These are phyloP conservation scores for Dioctria rufipes DNA, from an alignment of 2,888 invertebrate species.

Conservation along the genomic window DNA sequence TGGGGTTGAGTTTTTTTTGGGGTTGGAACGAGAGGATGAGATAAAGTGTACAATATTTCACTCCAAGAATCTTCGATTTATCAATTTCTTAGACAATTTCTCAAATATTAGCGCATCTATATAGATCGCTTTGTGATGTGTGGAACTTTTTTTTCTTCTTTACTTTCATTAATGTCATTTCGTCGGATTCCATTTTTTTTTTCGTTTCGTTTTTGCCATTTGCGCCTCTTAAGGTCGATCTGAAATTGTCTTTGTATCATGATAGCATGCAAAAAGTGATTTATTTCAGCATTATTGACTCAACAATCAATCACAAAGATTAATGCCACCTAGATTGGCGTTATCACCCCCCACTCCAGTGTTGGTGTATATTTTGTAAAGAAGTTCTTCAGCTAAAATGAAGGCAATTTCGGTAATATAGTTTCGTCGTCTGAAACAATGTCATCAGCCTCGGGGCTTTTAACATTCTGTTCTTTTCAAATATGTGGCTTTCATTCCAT, in stretches of 20 bases:
- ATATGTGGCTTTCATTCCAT: constrained; percentile 36
- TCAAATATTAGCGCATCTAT: constrained; percentile 36
- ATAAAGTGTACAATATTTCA: too few relatives aligned
- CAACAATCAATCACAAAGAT: constrained; percentile 56
- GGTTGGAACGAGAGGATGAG: too few relatives aligned
- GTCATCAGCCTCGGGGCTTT: neutral
- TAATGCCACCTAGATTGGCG: constrained; percentile 52
- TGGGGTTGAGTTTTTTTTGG: too few relatives aligned
- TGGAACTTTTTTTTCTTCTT: neutral
- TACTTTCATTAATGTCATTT: constrained; percentile 27
- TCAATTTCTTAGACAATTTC: constrained; percentile 13
- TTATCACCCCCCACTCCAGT: constrained; percentile 23
- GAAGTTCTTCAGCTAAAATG: constrained; percentile 44
- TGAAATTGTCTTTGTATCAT: constrained; percentile 36
- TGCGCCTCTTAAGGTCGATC: constrained; percentile 34
- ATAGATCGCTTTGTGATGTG: constrained; percentile 16
- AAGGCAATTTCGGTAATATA: constrained; percentile 48
- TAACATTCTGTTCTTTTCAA: constrained; percentile 13
- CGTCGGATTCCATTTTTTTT: constrained; percentile 26
- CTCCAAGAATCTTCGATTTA: neutral
- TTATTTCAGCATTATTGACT: constrained; percentile 55
- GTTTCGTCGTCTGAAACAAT: constrained; percentile 43
- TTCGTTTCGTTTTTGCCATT: neutral
- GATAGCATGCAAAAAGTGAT: constrained; percentile 42
- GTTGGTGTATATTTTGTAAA: constrained; percentile 5